These are phyloP conservation scores for Actinia tenebrosa DNA, from an alignment of 64 coral and sea anemone genomes.

Conservation along the genomic window DNA sequence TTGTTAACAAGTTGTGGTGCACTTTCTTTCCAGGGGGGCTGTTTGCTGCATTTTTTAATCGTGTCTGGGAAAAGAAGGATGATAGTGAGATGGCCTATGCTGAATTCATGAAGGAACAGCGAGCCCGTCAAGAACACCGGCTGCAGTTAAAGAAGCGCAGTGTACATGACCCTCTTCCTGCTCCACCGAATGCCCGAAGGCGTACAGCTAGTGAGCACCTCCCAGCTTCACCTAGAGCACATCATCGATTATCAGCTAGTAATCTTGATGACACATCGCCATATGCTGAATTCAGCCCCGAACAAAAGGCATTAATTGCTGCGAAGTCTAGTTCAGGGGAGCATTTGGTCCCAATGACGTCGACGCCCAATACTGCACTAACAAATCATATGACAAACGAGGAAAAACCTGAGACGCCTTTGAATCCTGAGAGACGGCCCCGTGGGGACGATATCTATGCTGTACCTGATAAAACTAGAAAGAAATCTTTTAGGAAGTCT, in stretches of 20 bases:
- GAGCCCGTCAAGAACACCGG: slow-evolving; percentile 41
- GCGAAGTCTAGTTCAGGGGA: neutral
- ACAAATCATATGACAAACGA: slow-evolving; percentile 1
- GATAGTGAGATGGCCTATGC: slow-evolving; percentile 84
- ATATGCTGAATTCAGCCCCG: slow-evolving; percentile 41
- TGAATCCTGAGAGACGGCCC: slow-evolving; percentile 6
- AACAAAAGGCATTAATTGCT: neutral
- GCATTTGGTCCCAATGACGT: neutral
- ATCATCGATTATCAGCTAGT: slow-evolving; percentile 32
- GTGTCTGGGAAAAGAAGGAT: slow-evolving; percentile 88
- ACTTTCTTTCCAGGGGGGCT: slow-evolving; percentile 53
- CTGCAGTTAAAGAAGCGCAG: slow-evolving; percentile 43
- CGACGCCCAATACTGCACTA: neutral
- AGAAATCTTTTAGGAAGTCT: slow-evolving; percentile 69
- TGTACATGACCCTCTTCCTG: slow-evolving; percentile 65
- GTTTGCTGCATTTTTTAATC: slow-evolving; percentile 91
- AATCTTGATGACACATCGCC: slow-evolving; percentile 34
- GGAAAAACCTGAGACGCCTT: slow-evolving; percentile 9
- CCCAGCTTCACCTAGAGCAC: slow-evolving; percentile 9
- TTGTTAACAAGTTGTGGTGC: no score
- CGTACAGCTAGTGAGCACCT: slow-evolving; percentile 32
- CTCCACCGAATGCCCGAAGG: slow-evolving; percentile 36
- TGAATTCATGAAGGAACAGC: slow-evolving; percentile 61
- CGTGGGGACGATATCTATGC: slow-evolving; percentile 26
- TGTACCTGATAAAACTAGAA: slow-evolving; percentile 44